These are phyloP conservation scores for Oryzias sinensis DNA, from an alignment of 2,797 vertebrate genomes.

Conservation along the genomic window DNA sequence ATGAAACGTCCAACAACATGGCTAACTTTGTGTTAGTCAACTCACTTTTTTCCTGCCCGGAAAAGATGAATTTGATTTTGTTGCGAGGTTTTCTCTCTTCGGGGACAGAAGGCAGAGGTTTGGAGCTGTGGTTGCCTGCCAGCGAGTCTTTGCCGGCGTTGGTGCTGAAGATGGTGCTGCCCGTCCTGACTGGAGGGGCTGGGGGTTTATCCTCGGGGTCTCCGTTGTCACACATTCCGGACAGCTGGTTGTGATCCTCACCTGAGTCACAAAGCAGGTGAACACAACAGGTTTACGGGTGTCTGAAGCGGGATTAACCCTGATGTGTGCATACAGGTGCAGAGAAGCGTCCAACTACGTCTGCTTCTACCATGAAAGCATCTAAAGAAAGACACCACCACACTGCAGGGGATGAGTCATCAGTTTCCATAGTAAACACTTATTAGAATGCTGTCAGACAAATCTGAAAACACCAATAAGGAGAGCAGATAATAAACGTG, in stretches of 20 bases:
- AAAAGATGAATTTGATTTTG: constrained; percentile 97
- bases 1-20: neutral
- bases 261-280: constrained; percentile 37
- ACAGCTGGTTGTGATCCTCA: constrained; percentile 27
- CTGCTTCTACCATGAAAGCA: too few relatives aligned
- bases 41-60: constrained; percentile 90
- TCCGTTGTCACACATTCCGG: constrained; percentile 92
- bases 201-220: constrained; percentile 96
- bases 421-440: too few relatives aligned
- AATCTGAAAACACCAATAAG: too few relatives aligned
- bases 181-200: constrained; percentile 93
- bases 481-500: too few relatives aligned
- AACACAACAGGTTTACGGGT: constrained; percentile 59
- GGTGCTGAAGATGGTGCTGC: constrained; percentile 89
- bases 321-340: constrained; percentile 40
- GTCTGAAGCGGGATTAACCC: constrained; percentile 21
- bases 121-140: constrained; percentile 91
- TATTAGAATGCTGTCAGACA: too few relatives aligned
- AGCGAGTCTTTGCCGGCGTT: constrained; percentile 84
- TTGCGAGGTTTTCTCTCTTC: constrained; percentile 93
- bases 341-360: constrained; percentile 1
- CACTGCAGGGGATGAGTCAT: too few relatives aligned
- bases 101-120: constrained; percentile 94
- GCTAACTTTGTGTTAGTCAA: neutral
- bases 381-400: too few relatives aligned